Percentiles rank a stretch among this genome's conserved stretches.
Conservation (phyloP, 2,888 invertebrate genomes). For the Crossocerus cetratus region DNA sequence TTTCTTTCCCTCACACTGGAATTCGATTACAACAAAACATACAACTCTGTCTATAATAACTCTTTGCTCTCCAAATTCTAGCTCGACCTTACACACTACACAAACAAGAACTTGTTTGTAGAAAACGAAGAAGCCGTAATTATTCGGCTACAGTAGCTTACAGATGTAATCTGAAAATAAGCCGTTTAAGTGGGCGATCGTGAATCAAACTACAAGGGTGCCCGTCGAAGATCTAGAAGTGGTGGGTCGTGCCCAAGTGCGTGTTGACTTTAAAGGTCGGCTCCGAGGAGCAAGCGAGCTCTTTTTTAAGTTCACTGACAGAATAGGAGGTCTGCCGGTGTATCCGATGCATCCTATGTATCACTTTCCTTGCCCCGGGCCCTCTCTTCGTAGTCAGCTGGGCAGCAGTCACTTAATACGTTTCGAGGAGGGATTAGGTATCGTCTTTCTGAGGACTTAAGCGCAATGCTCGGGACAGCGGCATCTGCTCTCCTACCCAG, state of each 20-base stretch:
- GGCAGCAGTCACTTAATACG: conserved; percentile 71
- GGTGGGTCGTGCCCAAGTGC: background rate
- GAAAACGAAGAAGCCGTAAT: too few species aligned
- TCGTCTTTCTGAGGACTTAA: conserved; percentile 69
- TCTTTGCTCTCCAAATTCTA: too few species aligned
- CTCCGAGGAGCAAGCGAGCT: conserved; percentile 6
- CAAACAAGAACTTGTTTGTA: too few species aligned
- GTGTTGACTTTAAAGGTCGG: background rate
- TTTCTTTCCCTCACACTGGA: too few species aligned
- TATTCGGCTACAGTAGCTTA: too few species aligned
- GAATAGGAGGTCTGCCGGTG: conserved; percentile 8
- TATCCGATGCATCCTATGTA: conserved; percentile 19
- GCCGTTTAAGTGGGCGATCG: too few species aligned
- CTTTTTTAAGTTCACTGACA: background rate
- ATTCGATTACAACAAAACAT: too few species aligned
- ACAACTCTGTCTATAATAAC: too few species aligned
- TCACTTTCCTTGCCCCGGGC: conserved; percentile 36
- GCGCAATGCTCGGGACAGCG: conserved; percentile 51
- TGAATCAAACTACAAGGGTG: too few species aligned
- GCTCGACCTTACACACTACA: too few species aligned
- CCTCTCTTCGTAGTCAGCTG: conserved; percentile 23
- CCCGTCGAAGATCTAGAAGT: background rate
- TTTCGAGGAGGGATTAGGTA: conserved; percentile 69
- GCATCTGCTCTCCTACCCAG: conserved; percentile 50
- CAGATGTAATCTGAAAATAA: too few species aligned